Percentiles rank a stretch among this genome's conserved stretches.
phyloP scores from a whole-genome alignment of 2,888 invertebrate genomes.

The Mythimna lalbum region DNA sequence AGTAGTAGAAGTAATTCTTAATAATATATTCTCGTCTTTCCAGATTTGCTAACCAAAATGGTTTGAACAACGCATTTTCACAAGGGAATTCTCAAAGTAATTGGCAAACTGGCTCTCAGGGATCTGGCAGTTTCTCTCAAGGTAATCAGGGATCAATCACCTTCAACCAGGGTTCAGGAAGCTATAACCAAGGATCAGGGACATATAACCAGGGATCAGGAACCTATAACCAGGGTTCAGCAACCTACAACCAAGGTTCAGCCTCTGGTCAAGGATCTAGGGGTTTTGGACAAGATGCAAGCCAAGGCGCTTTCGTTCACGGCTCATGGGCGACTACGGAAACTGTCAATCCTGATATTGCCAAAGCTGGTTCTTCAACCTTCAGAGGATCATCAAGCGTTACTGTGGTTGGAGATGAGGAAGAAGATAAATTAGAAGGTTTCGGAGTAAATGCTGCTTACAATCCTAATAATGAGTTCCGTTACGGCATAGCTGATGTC shows the following conservation, averaged over 20 bases:
- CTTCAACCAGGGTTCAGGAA: constrained; percentile 34
- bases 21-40: constrained; percentile 3
- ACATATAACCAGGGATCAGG: constrained; percentile 35
- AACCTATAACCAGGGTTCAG: constrained; percentile 32
- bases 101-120: constrained; percentile 22
- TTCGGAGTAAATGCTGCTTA: constrained; percentile 83
- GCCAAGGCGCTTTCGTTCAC: constrained; percentile 74
- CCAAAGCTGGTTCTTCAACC: constrained; percentile 83
- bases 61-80: constrained; percentile 59
- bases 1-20: not conserved
- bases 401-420: constrained; percentile 84
- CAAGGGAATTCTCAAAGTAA: constrained; percentile 51
- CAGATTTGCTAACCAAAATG: constrained; percentile 74
- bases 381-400: constrained; percentile 77
- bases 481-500: constrained; percentile 83
- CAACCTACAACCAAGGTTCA: constrained; percentile 53
- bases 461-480: constrained; percentile 84
- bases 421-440: constrained; percentile 81
- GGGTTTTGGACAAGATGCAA: constrained; percentile 46
- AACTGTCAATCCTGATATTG: constrained; percentile 85
- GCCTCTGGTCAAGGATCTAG: constrained; percentile 46
- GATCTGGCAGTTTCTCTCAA: constrained; percentile 10
- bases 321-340: constrained; percentile 87
- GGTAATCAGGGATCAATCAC: constrained; percentile 23
- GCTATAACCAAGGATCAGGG: no score